Conservation (phyloP, 2,113 vertebrate species). For the Ciconia maguari region DNA sequence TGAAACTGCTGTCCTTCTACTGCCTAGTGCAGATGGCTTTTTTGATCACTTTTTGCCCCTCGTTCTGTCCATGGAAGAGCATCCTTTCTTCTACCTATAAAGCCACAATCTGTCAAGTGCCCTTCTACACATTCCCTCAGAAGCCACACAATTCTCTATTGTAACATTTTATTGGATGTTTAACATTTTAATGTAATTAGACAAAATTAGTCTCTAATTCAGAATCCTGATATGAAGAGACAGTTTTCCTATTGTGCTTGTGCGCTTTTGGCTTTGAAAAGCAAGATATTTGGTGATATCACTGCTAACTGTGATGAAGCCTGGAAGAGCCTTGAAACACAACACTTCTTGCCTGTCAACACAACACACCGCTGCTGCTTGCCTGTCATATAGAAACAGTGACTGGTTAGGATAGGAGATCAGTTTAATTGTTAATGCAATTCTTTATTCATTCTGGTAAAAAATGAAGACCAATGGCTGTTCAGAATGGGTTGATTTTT, state of each 20-base stretch:
- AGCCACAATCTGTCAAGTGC: neutral
- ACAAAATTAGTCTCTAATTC: neutral
- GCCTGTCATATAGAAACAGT: neutral
- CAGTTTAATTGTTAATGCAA: neutral
- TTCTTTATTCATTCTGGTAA: neutral
- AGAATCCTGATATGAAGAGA: neutral
- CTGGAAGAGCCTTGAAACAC: neutral
- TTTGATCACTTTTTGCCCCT: neutral
- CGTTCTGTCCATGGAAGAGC: neutral
- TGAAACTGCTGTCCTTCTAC: rapidly evolving
- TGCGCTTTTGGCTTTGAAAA: neutral
- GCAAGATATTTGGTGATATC: neutral
- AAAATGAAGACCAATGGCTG: neutral
- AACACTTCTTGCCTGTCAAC: neutral
- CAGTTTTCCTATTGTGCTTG: neutral
- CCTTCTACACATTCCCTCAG: rapidly evolving
- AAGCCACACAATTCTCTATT: neutral
- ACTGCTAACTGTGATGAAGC: neutral
- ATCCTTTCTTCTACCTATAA: neutral
- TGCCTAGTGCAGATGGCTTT: neutral
- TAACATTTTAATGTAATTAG: neutral
- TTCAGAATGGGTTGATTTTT: neutral
- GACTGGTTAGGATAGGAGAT: neutral
- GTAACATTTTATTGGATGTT: neutral
- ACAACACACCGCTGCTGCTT: neutral